Percentiles rank a stretch among this genome's conserved stretches.
phyloP scores from a whole-genome alignment of 23 tunicate genomes.

The Clavelina lepadiformis region DNA sequence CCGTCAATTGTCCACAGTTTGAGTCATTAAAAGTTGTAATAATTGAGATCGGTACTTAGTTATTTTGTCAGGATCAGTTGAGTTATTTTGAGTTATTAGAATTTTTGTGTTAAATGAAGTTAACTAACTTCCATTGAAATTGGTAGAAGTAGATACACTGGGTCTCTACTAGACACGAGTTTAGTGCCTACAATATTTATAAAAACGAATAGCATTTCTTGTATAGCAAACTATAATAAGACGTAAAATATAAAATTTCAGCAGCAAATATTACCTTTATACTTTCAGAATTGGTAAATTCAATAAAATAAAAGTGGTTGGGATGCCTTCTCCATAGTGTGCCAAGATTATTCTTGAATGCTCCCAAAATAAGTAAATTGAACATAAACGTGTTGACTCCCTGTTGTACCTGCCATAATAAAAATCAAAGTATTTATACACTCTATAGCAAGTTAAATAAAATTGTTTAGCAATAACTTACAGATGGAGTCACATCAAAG shows the following conservation, averaged over 20 bases:
- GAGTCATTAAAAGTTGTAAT: no score
- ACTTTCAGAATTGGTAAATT: conserved; percentile 13
- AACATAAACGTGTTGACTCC: conserved; percentile 35
- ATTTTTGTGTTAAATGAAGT: no score
- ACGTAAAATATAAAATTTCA: not conserved
- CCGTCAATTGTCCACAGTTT: no score
- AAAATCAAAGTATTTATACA: conserved; percentile 1
- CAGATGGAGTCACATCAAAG: conserved; percentile 30
- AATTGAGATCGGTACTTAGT: no score
- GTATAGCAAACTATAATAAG: no score
- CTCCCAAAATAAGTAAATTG: conserved; percentile 47
- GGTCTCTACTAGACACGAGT: no score
- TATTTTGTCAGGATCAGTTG: no score
- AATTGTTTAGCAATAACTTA: not conserved
- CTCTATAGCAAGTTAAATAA: not conserved
- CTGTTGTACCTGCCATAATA: conserved; percentile 25
- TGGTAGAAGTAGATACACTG: no score
- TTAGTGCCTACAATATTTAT: no score
- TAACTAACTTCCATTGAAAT: no score
- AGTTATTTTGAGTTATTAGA: no score
- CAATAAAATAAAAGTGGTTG: conserved; percentile 33
- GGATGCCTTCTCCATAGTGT: conserved; percentile 37
- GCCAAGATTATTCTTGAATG: conserved; percentile 31
- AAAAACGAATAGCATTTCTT: no score
- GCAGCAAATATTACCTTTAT: not conserved